Evolutionary conservation across 2,888 invertebrate genomes (phyloP).

Genomic region (Tryphoninae sp.): DNA sequence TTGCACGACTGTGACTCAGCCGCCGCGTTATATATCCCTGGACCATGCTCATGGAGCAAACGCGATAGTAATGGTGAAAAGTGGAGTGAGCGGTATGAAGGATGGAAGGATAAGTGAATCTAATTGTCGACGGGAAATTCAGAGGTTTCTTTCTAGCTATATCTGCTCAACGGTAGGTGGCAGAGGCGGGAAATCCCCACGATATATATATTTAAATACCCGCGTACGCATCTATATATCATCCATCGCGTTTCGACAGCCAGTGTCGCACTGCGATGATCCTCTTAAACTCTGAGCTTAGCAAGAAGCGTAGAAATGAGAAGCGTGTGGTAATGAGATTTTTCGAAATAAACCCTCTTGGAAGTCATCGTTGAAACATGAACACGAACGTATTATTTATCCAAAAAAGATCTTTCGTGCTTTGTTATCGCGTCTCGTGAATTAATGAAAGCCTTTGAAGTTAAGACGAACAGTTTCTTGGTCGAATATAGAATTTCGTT

Average conservation of each 20-base stretch:
- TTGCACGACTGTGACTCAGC: slow-evolving; percentile 40
- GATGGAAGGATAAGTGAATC: slow-evolving; percentile 57
- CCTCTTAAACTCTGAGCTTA: slow-evolving; percentile 16
- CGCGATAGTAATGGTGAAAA: slow-evolving; percentile 21
- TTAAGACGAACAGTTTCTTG: neutral
- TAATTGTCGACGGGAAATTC: slow-evolving; percentile 53
- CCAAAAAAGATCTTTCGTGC: neutral
- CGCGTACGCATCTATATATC: neutral
- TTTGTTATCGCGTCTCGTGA: neutral
- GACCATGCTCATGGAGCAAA: slow-evolving; percentile 14
- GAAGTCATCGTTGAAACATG: neutral
- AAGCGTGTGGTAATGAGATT: neutral
- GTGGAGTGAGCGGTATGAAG: slow-evolving; percentile 33
- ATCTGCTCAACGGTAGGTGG: slow-evolving; percentile 7
- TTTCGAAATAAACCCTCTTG: neutral
- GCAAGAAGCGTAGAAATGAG: neutral
- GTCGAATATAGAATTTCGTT: no score
- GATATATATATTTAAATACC: slow-evolving; percentile 3
- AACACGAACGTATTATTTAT: neutral
- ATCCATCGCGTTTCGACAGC: slow-evolving; percentile 40
- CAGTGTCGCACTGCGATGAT: slow-evolving; percentile 4
- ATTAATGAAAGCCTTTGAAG: neutral
- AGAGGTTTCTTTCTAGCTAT: slow-evolving; percentile 34
- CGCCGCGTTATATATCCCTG: slow-evolving; percentile 2
- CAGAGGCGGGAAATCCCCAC: slow-evolving; percentile 7